Conservation (phyloP, 1,140 invertebrate species). For the Gyrodactylus bullatarudis region DNA sequence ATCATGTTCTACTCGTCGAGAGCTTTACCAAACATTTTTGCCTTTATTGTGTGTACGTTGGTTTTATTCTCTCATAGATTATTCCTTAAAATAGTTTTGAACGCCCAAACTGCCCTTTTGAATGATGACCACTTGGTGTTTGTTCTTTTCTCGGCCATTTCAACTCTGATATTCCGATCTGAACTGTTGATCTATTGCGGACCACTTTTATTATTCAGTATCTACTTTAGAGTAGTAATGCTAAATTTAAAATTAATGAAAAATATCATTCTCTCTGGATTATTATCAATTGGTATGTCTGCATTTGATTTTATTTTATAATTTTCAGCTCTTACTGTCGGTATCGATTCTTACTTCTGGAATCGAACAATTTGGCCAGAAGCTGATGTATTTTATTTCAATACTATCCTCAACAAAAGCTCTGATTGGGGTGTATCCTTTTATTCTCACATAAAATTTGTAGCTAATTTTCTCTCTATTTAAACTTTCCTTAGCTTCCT, state of each 20-base stretch:
- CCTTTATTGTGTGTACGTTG: slow-evolving; percentile 44
- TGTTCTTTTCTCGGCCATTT: slow-evolving; percentile 42
- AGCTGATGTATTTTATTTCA: slow-evolving; percentile 80
- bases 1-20: slow-evolving; percentile 80
- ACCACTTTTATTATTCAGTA: slow-evolving; percentile 30
- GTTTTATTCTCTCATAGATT: slow-evolving; percentile 3
- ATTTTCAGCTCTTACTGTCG: slow-evolving; percentile 36
- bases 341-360: slow-evolving; percentile 75
- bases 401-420: slow-evolving; percentile 66
- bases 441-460: slow-evolving; percentile 10
- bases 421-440: slow-evolving; percentile 84
- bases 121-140: slow-evolving; percentile 37
- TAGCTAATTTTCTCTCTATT: neutral
- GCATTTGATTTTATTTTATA: too few species aligned
- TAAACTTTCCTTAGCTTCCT: neutral
- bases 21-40: slow-evolving; percentile 76
- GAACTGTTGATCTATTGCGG: slow-evolving; percentile 59
- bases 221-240: neutral
- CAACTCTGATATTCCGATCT: slow-evolving; percentile 55
- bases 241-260: neutral
- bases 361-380: slow-evolving; percentile 61
- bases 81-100: neutral
- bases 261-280: neutral
- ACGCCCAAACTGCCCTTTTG: slow-evolving; percentile 21
- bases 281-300: neutral